phyloP scores from a whole-genome alignment of 2,113 vertebrate genomes.

The Indicator indicator region DNA sequence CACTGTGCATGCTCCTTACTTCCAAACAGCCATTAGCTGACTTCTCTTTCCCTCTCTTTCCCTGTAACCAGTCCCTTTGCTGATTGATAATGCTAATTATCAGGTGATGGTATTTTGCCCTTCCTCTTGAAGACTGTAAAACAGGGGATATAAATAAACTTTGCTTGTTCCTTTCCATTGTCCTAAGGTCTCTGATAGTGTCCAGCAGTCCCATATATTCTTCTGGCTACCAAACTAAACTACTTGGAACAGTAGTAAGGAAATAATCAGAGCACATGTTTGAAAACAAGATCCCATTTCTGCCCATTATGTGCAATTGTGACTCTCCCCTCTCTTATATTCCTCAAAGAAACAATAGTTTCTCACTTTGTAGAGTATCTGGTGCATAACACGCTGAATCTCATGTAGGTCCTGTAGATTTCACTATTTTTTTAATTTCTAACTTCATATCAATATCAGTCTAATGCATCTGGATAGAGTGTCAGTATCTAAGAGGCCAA shows the following conservation, averaged over 20 bases:
- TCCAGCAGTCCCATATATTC: not conserved
- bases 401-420: rapidly evolving
- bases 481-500: not conserved
- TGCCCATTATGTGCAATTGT: not conserved
- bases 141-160: not conserved
- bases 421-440: not conserved
- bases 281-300: not conserved
- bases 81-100: not conserved
- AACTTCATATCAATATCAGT: not conserved
- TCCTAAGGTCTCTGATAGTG: not conserved
- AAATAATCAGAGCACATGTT: not conserved
- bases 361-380: not conserved
- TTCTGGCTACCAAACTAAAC: not conserved
- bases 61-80: not conserved
- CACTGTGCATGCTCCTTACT: not conserved
- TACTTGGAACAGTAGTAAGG: rapidly evolving
- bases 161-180: not conserved
- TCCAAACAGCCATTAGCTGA: not conserved
- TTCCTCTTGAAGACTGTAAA: not conserved
- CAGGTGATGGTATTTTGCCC: not conserved
- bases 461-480: not conserved
- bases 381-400: not conserved
- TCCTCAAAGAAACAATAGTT: not conserved
- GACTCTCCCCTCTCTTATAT: not conserved
- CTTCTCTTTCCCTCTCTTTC: not conserved